Evolutionary conservation across 2,797 vertebrate species (phyloP).

Genomic region (Tolypeutes matacus): DNA sequence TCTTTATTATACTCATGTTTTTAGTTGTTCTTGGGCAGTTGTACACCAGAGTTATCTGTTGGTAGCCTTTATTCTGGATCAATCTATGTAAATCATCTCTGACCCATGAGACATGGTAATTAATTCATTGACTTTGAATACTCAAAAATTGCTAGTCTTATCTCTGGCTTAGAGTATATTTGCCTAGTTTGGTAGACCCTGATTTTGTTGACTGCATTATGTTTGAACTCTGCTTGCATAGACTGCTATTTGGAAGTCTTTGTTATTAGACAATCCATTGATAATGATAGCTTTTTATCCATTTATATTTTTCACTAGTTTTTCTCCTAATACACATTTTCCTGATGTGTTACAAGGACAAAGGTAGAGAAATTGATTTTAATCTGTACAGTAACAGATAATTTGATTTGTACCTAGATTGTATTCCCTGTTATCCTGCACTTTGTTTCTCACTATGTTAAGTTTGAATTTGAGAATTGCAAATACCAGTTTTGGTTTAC

Average conservation of each 20-base stretch:
- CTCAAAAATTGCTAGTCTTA: background rate
- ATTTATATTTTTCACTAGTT: conserved; percentile 27
- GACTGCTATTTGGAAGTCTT: background rate
- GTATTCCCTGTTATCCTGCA: background rate
- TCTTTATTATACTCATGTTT: background rate
- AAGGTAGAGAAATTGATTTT: background rate
- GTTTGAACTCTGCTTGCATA: background rate
- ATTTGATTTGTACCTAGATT: background rate
- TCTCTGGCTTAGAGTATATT: background rate
- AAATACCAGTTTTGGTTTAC: background rate
- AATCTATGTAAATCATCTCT: background rate
- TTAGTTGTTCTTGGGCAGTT: background rate
- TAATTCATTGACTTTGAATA: background rate
- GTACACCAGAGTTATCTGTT: background rate
- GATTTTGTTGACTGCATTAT: conserved; percentile 41
- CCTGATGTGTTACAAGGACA: background rate
- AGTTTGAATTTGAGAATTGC: conserved; percentile 33
- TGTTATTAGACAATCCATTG: background rate
- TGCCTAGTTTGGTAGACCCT: background rate
- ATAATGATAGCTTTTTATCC: conserved; percentile 12
- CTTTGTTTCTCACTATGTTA: background rate
- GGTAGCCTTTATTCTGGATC: background rate
- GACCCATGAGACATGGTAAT: background rate
- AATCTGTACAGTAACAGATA: conserved; percentile 32
- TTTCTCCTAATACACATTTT: background rate